Evolutionary conservation across 2,888 invertebrate genomes (phyloP), one percentile per base, ranked within the genome.

Genomic region (Eristalis arbustorum): DNA sequence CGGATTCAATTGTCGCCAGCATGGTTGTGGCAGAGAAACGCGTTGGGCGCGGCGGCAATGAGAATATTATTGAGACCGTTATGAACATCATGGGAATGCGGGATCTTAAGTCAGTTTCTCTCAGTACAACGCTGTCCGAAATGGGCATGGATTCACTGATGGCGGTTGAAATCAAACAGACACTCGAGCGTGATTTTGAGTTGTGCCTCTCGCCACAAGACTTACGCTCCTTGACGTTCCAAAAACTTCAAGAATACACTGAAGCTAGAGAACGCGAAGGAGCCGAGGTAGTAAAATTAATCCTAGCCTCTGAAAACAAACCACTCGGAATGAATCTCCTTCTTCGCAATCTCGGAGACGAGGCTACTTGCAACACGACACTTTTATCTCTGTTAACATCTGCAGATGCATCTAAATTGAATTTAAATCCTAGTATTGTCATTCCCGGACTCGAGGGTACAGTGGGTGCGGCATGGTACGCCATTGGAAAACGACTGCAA

Each of bases 61-160:
- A 95, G 49, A 95, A 95, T 89, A 94, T 96, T 71, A 95, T 97
- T 0, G 96, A 96, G 88, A 95, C 96, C 28, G 96, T 97, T 1
- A 94, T 95, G 76, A 94, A 95, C 89, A 95, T 96, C 66, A 94
- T 95, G 94, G 94, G 95, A 88, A 94, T 96, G 88, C 94, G 95
- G 89, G 96, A 96, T 90, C 91, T 95, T 90, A 96, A 96, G 92
- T 95, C 94, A 0, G 94, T 95, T 0, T 96, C 96, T 62, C 94
- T 95, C 84, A 95, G 95, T 90, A 94, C 95, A 0, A 95, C 96
- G 0, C 93, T 99, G 1, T 97, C 97, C 1, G 98, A 99, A 91
- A 93, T 99, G 88, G 99, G 99, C 42, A 97, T 99, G 96, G 98
- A 99, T 93, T 98, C 98, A 1, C 95, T 99, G 94, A 98, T 98